Evolutionary conservation across 1,140 invertebrate genomes (phyloP).

Genomic region (Diabrotica virgifera): DNA sequence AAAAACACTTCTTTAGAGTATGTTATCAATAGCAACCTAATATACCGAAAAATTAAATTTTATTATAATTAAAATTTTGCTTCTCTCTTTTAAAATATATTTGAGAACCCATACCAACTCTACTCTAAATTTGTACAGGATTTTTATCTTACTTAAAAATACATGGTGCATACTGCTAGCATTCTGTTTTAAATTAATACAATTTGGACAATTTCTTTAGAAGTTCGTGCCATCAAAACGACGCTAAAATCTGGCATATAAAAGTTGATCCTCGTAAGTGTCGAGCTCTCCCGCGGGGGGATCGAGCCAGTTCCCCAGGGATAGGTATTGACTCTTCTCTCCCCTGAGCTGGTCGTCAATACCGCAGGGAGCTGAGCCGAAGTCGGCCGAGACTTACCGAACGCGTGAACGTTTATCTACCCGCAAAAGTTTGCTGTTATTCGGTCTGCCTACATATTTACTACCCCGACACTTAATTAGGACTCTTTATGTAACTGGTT

Average conservation of each 20-base stretch:
- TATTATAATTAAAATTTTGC: too few relatives aligned
- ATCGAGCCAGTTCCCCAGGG: constrained; percentile 41
- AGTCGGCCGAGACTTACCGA: constrained; percentile 28
- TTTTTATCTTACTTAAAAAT: too few relatives aligned
- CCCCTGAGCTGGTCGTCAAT: constrained; percentile 48
- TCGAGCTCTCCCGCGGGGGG: constrained; percentile 33
- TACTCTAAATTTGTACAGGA: too few relatives aligned
- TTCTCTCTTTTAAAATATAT: too few relatives aligned
- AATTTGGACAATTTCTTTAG: too few relatives aligned
- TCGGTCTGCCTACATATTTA: constrained; percentile 31
- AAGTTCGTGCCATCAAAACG: too few relatives aligned
- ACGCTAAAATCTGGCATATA: not conserved
- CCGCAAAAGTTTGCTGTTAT: constrained; percentile 33
- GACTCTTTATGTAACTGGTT: constrained; percentile 26
- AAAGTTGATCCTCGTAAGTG: not conserved
- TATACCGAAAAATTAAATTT: too few relatives aligned
- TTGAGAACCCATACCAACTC: too few relatives aligned
- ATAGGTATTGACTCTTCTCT: constrained; percentile 50
- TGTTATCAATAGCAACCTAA: too few relatives aligned
- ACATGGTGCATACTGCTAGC: too few relatives aligned
- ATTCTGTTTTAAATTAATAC: too few relatives aligned
- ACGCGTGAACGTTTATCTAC: constrained; percentile 24
- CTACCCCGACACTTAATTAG: constrained; percentile 32
- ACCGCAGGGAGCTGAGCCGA: constrained; percentile 47
- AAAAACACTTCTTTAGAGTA: too few relatives aligned